phyloP scores from a whole-genome alignment of 2,888 invertebrate genomes.

The Vandiemenella viatica region DNA sequence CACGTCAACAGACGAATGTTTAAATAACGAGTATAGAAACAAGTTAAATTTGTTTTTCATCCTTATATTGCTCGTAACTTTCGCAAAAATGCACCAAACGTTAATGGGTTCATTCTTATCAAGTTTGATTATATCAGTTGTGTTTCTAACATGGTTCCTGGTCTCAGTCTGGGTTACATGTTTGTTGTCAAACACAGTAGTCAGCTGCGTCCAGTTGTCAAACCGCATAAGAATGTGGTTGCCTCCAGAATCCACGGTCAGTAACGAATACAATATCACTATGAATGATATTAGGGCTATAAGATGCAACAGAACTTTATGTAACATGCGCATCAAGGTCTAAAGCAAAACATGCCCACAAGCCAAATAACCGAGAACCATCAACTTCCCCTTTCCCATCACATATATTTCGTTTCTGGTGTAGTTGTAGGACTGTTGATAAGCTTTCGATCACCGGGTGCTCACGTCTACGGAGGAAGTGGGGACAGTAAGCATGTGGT shows the following conservation, averaged over 20 bases:
- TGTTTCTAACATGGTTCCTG: background rate
- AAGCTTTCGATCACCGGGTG: too few relatives aligned
- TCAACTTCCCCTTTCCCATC: too few relatives aligned
- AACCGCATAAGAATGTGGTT: background rate
- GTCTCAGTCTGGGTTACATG: background rate
- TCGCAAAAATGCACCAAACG: constrained; percentile 43
- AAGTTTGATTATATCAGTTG: background rate
- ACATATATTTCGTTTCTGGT: too few relatives aligned
- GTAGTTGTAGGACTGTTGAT: too few relatives aligned
- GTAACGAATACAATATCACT: constrained; percentile 25
- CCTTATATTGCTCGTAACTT: constrained; percentile 35
- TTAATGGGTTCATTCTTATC: constrained; percentile 25
- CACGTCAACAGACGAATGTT: constrained; percentile 34
- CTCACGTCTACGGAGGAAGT: too few relatives aligned
- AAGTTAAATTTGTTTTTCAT: constrained; percentile 36
- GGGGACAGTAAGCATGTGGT: too few relatives aligned
- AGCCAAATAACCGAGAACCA: too few relatives aligned
- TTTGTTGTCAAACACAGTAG: background rate
- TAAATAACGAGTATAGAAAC: constrained; percentile 34
- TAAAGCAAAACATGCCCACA: too few relatives aligned
- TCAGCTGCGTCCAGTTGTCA: background rate
- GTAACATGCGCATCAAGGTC: constrained; percentile 27
- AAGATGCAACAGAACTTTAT: constrained; percentile 25
- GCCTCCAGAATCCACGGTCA: constrained; percentile 20
- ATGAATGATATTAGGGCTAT: constrained; percentile 18